Conservation (phyloP, 2,113 vertebrate species). For the Eptesicus fuscus region DNA sequence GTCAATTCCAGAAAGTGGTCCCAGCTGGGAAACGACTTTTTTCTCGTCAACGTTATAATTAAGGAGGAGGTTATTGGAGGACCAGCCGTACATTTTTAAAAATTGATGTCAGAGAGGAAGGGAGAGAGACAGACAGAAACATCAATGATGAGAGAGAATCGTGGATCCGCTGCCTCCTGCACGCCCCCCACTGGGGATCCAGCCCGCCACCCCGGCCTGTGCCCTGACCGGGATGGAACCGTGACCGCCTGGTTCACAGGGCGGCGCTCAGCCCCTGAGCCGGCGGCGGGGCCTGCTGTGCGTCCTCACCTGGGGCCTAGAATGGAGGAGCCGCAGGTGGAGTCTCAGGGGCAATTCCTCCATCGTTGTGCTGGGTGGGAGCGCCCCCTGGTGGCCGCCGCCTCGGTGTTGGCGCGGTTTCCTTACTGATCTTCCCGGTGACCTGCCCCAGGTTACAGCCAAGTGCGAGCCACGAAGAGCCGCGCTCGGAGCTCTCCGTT, state of each 20-base stretch:
- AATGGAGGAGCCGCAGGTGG: neutral
- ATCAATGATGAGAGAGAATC: too few species aligned
- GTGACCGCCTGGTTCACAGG: too few species aligned
- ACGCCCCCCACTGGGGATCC: too few species aligned
- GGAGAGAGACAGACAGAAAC: too few species aligned
- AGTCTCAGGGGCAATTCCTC: neutral
- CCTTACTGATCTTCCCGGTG: neutral
- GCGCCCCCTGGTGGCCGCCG: neutral
- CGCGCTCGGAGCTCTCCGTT: too few species aligned
- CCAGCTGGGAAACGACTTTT: neutral
- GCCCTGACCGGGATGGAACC: too few species aligned
- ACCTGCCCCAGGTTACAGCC: neutral
- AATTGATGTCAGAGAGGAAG: too few species aligned
- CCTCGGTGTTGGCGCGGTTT: neutral
- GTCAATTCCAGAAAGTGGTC: neutral
- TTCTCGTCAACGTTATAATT: neutral
- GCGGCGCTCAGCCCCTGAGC: too few species aligned
- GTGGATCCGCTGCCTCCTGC: too few species aligned
- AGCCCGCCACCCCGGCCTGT: too few species aligned
- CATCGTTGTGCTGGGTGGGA: neutral
- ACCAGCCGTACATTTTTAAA: too few species aligned
- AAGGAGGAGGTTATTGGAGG: neutral
- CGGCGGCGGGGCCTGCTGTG: neutral
- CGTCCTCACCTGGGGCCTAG: neutral
- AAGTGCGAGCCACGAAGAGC: too few species aligned